Conservation (phyloP, 2,113 vertebrate species). For the Pagrus major region DNA sequence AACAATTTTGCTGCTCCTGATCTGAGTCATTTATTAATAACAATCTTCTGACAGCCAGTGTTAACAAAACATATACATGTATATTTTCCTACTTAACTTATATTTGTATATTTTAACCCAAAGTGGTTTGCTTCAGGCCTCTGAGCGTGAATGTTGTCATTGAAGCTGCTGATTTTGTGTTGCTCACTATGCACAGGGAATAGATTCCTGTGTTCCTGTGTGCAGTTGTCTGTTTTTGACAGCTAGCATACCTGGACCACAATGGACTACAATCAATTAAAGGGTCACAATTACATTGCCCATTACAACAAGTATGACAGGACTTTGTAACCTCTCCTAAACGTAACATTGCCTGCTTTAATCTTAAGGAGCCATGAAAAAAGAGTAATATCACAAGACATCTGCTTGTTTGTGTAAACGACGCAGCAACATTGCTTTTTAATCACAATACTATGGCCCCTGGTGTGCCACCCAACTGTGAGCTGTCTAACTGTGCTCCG, state of each 20-base stretch:
- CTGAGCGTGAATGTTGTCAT: slow-evolving; percentile 1
- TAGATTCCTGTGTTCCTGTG: background rate
- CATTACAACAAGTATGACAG: background rate
- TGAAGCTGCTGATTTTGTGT: slow-evolving; percentile 7
- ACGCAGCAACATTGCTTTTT: slow-evolving; percentile 42
- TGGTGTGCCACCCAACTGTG: slow-evolving; percentile 49
- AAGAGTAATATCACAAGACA: slow-evolving; percentile 15
- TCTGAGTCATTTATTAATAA: background rate
- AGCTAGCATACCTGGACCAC: background rate
- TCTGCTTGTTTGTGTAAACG: slow-evolving; percentile 47
- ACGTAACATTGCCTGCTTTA: slow-evolving; percentile 2
- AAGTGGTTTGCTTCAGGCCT: background rate
- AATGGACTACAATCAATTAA: background rate
- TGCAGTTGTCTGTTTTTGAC: slow-evolving; percentile 2
- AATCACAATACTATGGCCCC: slow-evolving; percentile 56
- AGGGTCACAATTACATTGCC: background rate
- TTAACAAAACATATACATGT: too few species aligned
- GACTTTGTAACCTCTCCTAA: background rate
- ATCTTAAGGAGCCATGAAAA: background rate
- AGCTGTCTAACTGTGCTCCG: slow-evolving; percentile 39
- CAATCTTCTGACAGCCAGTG: background rate
- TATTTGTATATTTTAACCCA: too few species aligned
- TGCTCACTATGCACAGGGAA: background rate
- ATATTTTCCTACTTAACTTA: too few species aligned
- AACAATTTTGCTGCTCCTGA: background rate